A percentile compares a stretch with the other conserved stretches of the same genome.
These are phyloP conservation scores for Embidobia sp. DNA, from an alignment of 2,888 invertebrate genomes.

Conservation along the genomic window DNA sequence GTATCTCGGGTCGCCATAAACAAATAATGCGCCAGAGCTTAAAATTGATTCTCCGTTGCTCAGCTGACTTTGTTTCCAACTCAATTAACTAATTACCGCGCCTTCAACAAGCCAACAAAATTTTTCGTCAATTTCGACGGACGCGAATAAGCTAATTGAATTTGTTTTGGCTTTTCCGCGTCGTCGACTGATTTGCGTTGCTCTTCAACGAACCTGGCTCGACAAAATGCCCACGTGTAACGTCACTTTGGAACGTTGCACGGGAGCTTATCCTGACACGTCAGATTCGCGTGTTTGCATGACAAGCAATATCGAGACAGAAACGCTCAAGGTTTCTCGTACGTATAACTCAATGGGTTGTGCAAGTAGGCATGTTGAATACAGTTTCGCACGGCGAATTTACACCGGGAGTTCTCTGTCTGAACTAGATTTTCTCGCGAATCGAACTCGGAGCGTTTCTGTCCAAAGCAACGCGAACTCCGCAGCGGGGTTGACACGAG, in stretches of 20 bases:
- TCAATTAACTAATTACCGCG: no score
- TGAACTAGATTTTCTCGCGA: slow-evolving; percentile 57
- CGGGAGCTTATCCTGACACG: slow-evolving; percentile 33
- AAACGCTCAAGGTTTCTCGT: slow-evolving; percentile 48
- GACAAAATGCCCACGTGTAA: slow-evolving; percentile 26
- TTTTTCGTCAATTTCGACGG: no score
- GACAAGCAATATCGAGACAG: slow-evolving; percentile 57
- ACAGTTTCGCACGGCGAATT: slow-evolving; percentile 43
- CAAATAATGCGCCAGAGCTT: no score
- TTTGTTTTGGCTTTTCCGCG: no score
- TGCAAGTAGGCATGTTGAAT: slow-evolving; percentile 49
- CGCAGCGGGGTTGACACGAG: slow-evolving; percentile 39
- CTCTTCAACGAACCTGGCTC: not conserved
- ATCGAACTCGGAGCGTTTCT: slow-evolving; percentile 59
- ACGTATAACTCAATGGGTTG: slow-evolving; percentile 53
- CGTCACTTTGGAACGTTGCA: slow-evolving; percentile 22
- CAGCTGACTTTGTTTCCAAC: no score
- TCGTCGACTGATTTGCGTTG: not conserved
- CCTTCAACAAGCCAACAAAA: no score
- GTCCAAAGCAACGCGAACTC: slow-evolving; percentile 47
- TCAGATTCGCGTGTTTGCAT: slow-evolving; percentile 38
- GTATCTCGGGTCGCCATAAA: no score
- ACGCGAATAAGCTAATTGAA: no score
- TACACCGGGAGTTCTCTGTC: slow-evolving; percentile 43
- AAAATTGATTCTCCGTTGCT: no score